phyloP scores from a whole-genome alignment of 2,113 vertebrate genomes.

The Tichodroma muraria region DNA sequence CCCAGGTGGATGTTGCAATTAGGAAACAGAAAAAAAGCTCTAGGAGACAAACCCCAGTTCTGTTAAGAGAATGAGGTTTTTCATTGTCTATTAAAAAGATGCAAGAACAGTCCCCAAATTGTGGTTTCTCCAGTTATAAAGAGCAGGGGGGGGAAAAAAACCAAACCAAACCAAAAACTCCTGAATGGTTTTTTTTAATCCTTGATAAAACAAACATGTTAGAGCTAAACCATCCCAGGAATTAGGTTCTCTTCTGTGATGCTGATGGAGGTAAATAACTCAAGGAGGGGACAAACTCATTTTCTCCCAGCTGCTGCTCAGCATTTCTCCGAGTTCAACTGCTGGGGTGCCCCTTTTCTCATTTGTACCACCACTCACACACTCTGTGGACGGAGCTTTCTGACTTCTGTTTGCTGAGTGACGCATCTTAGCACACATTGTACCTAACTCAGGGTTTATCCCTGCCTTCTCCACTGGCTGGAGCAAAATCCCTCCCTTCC shows the following conservation, averaged over 20 bases:
- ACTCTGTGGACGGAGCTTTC: neutral
- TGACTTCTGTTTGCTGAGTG: neutral
- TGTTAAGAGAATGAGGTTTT: neutral
- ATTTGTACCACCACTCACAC: neutral
- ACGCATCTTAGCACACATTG: neutral
- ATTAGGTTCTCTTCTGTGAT: neutral
- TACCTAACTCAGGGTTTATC: neutral
- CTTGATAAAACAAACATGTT: neutral
- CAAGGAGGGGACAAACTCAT: neutral
- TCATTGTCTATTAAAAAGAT: neutral
- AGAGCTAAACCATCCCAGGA: neutral
- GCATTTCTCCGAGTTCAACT: neutral
- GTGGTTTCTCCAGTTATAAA: neutral
- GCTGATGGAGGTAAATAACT: neutral
- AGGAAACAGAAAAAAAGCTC: neutral
- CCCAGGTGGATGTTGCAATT: neutral
- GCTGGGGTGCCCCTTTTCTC: neutral
- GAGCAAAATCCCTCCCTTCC: neutral
- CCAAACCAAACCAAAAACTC: neutral
- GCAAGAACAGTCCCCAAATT: neutral
- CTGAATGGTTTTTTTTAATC: neutral
- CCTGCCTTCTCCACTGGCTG: neutral
- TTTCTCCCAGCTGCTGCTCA: neutral
- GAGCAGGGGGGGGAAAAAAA: neutral
- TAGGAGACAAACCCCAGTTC: neutral